Evolutionary conservation across 2,113 vertebrate genomes (phyloP).

Genomic region (Dicentrarchus labrax): DNA sequence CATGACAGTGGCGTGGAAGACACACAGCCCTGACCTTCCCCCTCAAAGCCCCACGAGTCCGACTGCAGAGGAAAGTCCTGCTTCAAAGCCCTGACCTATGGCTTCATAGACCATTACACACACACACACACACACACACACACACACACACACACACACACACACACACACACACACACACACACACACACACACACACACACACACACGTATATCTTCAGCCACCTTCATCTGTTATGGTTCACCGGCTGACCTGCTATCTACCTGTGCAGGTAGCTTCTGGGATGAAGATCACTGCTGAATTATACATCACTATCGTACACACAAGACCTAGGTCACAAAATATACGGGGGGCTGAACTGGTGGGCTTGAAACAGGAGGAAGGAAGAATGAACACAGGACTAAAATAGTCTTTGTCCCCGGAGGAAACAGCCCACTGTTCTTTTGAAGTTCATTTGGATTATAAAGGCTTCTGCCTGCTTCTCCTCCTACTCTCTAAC

Average conservation of each 20-base stretch:
- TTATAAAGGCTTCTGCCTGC: slow-evolving; percentile 24
- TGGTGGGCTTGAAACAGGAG: slow-evolving; percentile 15
- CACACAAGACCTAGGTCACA: slow-evolving; percentile 10
- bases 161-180: background rate
- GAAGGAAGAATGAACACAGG: slow-evolving; percentile 9
- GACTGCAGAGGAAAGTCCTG: background rate
- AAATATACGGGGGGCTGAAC: background rate
- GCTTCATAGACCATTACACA: background rate
- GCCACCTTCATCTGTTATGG: slow-evolving; percentile 29
- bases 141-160: no score
- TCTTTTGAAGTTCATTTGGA: slow-evolving; percentile 57
- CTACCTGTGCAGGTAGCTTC: slow-evolving; percentile 13
- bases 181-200: no score
- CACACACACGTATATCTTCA: slow-evolving; percentile 34
- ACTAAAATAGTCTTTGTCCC: slow-evolving; percentile 43
- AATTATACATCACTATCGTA: slow-evolving; percentile 56
- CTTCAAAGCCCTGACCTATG: slow-evolving; percentile 56
- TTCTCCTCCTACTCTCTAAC: slow-evolving; percentile 41
- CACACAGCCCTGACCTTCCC: background rate
- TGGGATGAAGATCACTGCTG: slow-evolving; percentile 54
- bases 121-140: no score
- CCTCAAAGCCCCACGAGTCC: background rate
- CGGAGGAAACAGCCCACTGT: slow-evolving; percentile 15
- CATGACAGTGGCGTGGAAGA: background rate
- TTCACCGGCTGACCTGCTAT: slow-evolving; percentile 32